Evolutionary conservation across 2,888 invertebrate genomes (phyloP).

Genomic region (Notocelia uddmanniana): DNA sequence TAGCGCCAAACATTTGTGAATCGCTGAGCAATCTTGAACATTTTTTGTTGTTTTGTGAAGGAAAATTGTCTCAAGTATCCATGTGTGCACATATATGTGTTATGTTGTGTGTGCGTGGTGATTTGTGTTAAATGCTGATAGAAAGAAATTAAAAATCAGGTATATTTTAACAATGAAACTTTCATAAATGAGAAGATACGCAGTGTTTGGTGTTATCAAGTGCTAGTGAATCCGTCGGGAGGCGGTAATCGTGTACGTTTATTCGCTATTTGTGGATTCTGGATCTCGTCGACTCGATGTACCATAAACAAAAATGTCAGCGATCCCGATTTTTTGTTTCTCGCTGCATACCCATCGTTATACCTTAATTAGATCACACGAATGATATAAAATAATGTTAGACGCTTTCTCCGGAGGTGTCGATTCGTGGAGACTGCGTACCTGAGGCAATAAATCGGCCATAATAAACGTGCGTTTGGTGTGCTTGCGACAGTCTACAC

Average conservation of each 20-base stretch:
- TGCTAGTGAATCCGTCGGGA: conserved; percentile 83
- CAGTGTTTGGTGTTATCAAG: conserved; percentile 83
- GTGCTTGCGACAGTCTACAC: conserved; percentile 82
- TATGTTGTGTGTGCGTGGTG: conserved; percentile 86
- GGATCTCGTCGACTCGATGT: conserved; percentile 81
- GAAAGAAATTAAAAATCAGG: conserved; percentile 84
- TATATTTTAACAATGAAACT: conserved; percentile 81
- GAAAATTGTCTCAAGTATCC: conserved; percentile 51
- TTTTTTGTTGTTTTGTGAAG: conserved; percentile 49
- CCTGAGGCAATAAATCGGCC: conserved; percentile 77
- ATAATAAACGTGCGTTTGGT: conserved; percentile 83
- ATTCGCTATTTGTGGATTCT: conserved; percentile 85
- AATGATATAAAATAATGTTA: conserved; percentile 81
- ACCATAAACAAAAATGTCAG: conserved; percentile 87
- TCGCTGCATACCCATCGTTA: conserved; percentile 82
- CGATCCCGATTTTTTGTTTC: conserved; percentile 86
- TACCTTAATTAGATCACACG: conserved; percentile 83
- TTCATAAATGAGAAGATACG: conserved; percentile 82
- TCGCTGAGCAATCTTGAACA: conserved; percentile 48
- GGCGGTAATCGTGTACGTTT: conserved; percentile 85
- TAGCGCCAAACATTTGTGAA: conserved; percentile 49
- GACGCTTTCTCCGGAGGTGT: conserved; percentile 74
- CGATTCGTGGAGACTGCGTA: conserved; percentile 65
- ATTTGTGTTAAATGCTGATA: conserved; percentile 86
- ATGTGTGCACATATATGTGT: conserved; percentile 78